Base-by-base conservation (phyloP, 2,888 invertebrate species). In the Phalera bucephala region DNA sequence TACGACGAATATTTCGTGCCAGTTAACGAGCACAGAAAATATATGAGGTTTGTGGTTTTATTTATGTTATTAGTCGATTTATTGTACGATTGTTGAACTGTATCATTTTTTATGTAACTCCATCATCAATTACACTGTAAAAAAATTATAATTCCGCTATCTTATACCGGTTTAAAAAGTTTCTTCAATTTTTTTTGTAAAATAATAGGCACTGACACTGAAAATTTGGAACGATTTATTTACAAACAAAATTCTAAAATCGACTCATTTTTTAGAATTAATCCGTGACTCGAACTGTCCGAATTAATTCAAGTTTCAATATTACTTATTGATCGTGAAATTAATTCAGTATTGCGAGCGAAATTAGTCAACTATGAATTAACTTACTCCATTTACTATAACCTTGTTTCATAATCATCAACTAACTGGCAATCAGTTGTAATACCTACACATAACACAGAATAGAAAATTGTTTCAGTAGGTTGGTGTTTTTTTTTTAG, bases 1-100 rank as follows among this genome's bases (percentile, higher is more conserved):
- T 95, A 95, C 74, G 95, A 95, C 64, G 95, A 95, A 65, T 95
- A 95, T 80, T 95, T 95, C 75, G 95, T 96, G 45, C 95, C 95
- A 17, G 95, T 96, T 49, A 95, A 96, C 72, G 95, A 95, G 70
- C 95, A 95, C 78, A 92, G 94, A 72, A 96, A 96, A 85, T 95
- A 94, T 73, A 95, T 95, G 91, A 94, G 95, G 95, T 95, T 74
- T 82, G 87, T 71, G 12, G 22, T 3, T 33, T 36, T 32, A 27
- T 11, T 22, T 17, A 31, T 35, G 15, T 37, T 31, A 34, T 31
- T 36, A 28, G 13, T 21, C 4, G 12, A 23, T 31, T 31, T n/a
- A 26, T 22, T 5, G 17, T 17, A 17, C n/a, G n/a, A n/a, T n/a
- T n/a, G n/a, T n/a, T n/a, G n/a, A n/a, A 5, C 10, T 11, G 31